Evolutionary conservation across 2,113 vertebrate genomes (phyloP).

Genomic region (Ursus arctos): DNA sequence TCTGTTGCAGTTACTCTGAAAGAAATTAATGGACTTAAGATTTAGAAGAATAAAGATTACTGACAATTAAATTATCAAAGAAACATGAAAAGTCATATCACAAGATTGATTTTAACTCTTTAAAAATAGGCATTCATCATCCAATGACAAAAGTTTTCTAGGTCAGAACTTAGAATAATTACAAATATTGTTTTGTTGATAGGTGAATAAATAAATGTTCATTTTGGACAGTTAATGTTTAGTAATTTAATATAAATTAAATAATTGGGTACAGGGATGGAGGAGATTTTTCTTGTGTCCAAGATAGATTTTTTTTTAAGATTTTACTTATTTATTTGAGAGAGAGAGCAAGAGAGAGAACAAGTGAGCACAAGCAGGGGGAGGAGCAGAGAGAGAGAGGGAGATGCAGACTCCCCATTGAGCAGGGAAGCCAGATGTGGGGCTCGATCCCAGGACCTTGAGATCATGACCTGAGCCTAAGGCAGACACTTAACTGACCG

Average conservation of each 20-base stretch:
- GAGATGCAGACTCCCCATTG: not conserved
- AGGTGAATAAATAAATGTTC: not conserved
- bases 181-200: not conserved
- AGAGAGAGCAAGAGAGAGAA: not conserved
- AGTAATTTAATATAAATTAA: not conserved
- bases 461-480: too few relatives aligned
- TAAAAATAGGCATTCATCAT: not conserved
- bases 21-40: constrained; percentile 1
- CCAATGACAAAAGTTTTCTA: not conserved
- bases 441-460: too few relatives aligned
- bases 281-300: not conserved
- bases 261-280: not conserved
- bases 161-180: not conserved
- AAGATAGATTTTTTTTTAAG: not conserved
- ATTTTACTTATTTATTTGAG: not conserved
- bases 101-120: not conserved
- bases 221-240: not conserved
- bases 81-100: not conserved
- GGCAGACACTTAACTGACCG: too few relatives aligned
- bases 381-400: not conserved
- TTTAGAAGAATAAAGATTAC: not conserved
- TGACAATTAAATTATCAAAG: not conserved
- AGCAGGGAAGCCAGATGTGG: too few relatives aligned
- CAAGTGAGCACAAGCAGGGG: not conserved
- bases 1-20: not conserved